A percentile compares a stretch with the other conserved stretches of the same genome.
These are phyloP conservation scores for Drosophila ustulata DNA, from an alignment of 2,888 invertebrate species.

Conservation along the genomic window DNA sequence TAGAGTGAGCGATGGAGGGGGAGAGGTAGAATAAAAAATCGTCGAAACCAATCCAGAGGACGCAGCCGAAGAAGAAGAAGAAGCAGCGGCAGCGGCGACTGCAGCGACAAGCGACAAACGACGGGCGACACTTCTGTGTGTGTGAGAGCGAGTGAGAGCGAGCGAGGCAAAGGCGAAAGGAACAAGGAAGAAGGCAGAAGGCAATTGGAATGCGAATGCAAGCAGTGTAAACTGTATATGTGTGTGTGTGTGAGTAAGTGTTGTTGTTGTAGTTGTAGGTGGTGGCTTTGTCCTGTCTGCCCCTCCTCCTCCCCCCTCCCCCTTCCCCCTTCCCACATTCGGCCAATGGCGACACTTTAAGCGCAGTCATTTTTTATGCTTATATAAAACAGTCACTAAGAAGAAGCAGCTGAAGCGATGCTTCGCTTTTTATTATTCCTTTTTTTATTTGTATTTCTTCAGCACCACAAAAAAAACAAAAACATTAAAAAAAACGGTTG, in stretches of 20 bases:
- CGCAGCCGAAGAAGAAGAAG: constrained; percentile 58
- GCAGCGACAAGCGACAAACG: constrained; percentile 27
- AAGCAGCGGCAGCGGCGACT: constrained; percentile 26
- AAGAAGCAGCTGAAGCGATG: constrained; percentile 6
- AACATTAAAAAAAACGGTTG: too few species aligned
- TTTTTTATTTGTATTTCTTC: neutral
- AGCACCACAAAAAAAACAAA: too few species aligned
- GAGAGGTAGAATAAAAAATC: constrained; percentile 64
- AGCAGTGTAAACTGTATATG: constrained; percentile 7
- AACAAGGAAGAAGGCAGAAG: neutral
- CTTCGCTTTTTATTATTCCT: neutral
- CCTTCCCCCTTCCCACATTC: neutral
- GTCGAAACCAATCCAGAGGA: constrained; percentile 76
- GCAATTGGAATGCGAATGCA: constrained; percentile 44
- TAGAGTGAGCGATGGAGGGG: constrained; percentile 28
- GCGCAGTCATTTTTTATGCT: constrained; percentile 68
- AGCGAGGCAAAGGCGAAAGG: constrained; percentile 27
- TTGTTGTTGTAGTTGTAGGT: neutral
- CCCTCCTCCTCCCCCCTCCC: constrained; percentile 13
- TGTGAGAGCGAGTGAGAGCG: constrained; percentile 28
- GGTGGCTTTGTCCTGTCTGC: neutral
- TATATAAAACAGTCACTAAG: constrained; percentile 8
- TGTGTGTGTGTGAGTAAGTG: constrained; percentile 23
- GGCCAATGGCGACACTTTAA: constrained; percentile 68
- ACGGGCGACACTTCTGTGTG: constrained; percentile 66